Base-by-base conservation (phyloP, 2,113 vertebrate species). In the Dromas ardeola region DNA sequence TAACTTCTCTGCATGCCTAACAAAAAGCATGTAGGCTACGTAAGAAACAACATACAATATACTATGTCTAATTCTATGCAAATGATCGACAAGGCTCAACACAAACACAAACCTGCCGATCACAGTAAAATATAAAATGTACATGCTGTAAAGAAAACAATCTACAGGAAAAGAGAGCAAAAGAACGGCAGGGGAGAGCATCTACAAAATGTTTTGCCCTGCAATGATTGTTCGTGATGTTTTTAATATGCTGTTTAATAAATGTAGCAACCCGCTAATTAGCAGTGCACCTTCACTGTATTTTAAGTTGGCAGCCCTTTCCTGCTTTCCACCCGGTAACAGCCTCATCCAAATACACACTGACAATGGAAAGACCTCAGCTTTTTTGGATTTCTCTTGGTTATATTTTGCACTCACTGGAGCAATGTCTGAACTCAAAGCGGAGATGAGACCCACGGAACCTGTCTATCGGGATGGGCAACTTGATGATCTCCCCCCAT, bases 391-490 rank as follows among this genome's bases (percentile, higher is more conserved):
- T 38, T 20, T 34, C 53, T 78, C 58, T 29, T 52, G 69, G 53
- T 30, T 13, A 5, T 10, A 12, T 47, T 16, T 56, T 38, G 88
- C 76, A 98, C 99, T 99, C 98, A 99, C 99, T 99, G 96, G 99
- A 99, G 97, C 99, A 99, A 96, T 99, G 99, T 74, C 99, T 98
- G 98, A 99, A 99, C 97, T 99, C 99, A 52, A 99, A 99, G 86
- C 99, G 99, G 61, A 99, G 99, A 95, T 99, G 99, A 81, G 99
- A 99, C 15, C 99, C 99, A 61, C 99, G 98, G 97, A 99, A 99
- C 58, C 99, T 98, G 95, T 99, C 99, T 47, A 99, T 99, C 78
- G 99, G 99, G 94, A 99, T 99, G 82, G 99, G 99, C 79, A 99
- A 96, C 81, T 99, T 99, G 97, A 99, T 98, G 97, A 99, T 99